phyloP scores from a whole-genome alignment of 2,113 vertebrate genomes.

The Dendropsophus ebraccatus region DNA sequence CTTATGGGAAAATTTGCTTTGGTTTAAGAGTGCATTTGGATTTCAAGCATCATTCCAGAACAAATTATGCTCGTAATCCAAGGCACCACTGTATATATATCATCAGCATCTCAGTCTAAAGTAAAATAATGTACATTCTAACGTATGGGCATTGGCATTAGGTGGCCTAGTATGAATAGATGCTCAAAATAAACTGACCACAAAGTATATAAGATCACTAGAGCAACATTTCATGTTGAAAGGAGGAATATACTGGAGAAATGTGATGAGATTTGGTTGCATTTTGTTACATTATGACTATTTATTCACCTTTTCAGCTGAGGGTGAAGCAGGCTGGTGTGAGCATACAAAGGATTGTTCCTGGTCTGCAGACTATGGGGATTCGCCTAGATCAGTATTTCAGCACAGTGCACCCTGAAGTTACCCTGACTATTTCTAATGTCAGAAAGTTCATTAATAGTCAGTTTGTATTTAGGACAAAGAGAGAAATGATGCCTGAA shows the following conservation, averaged over 20 bases:
- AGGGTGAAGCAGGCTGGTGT: constrained; percentile 73
- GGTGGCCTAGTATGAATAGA: background rate
- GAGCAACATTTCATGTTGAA: background rate
- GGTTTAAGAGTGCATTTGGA: too few species aligned
- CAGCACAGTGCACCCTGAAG: constrained; percentile 71
- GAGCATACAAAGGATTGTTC: constrained; percentile 77
- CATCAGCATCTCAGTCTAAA: background rate
- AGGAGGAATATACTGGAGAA: background rate
- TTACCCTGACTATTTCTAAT: constrained; percentile 73
- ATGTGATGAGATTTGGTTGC: background rate
- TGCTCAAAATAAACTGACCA: background rate
- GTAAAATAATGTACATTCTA: background rate
- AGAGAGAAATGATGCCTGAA: constrained; percentile 73
- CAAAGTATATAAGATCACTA: background rate
- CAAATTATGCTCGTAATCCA: too few species aligned
- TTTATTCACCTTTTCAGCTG: constrained; percentile 66
- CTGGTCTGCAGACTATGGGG: constrained; percentile 72
- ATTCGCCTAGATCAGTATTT: constrained; percentile 75
- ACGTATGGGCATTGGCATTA: background rate
- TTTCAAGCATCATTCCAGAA: too few species aligned
- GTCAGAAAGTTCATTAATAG: constrained; percentile 77
- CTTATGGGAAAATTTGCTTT: too few species aligned
- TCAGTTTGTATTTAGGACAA: constrained; percentile 76
- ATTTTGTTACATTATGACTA: background rate
- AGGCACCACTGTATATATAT: too few species aligned